Conservation (phyloP, 2,113 vertebrate genomes). For the Zingel zingel region DNA sequence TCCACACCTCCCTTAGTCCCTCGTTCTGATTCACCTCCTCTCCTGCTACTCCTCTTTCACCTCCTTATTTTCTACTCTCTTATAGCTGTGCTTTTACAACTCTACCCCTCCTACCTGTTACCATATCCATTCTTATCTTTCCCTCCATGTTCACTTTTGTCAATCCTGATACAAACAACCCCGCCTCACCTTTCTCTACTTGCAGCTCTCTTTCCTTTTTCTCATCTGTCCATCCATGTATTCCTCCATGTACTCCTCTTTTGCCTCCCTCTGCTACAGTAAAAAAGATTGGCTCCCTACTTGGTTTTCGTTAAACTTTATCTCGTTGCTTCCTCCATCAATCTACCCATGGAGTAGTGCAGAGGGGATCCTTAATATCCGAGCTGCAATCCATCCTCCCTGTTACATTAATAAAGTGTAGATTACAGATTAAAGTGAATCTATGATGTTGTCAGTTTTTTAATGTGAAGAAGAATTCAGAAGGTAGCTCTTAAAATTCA, state of each 20-base stretch:
- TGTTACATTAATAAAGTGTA: neutral
- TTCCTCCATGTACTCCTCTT: neutral
- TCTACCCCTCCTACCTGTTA: constrained; percentile 8
- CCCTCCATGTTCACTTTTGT: neutral
- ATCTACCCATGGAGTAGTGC: neutral
- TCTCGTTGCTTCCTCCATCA: constrained; percentile 23
- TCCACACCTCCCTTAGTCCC: constrained; percentile 44
- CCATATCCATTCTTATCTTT: neutral
- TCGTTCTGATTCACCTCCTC: constrained; percentile 22
- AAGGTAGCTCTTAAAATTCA: neutral
- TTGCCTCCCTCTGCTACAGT: neutral
- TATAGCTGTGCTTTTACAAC: constrained; percentile 10
- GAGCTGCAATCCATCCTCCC: constrained; percentile 16
- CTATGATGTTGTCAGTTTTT: neutral
- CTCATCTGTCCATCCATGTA: constrained; percentile 12
- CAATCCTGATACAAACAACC: neutral
- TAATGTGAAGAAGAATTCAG: neutral
- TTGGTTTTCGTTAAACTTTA: constrained; percentile 6
- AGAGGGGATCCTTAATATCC: constrained; percentile 18
- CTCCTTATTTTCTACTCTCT: constrained; percentile 3
- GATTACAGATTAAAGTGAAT: constrained; percentile 6
- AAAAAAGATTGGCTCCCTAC: neutral
- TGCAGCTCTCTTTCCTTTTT: neutral
- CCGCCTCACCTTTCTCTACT: neutral
- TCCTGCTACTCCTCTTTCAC: constrained; percentile 21